These are phyloP conservation scores for Drosophila barbarae DNA, from an alignment of 2,888 invertebrate species.

Conservation along the genomic window DNA sequence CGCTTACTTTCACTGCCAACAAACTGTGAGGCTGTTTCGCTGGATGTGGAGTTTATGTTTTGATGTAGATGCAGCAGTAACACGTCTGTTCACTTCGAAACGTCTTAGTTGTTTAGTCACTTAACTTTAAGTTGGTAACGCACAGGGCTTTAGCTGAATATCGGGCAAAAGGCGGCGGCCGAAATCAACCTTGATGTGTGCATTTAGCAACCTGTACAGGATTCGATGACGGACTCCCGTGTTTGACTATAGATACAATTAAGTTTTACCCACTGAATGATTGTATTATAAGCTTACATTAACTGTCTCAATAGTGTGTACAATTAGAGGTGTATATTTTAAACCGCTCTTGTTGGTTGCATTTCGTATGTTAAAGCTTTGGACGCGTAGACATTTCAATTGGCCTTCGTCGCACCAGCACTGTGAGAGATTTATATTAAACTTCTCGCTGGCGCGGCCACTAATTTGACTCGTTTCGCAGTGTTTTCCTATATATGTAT, in stretches of 20 bases:
- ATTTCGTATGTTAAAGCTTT: slow-evolving; percentile 50
- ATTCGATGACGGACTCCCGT: slow-evolving; percentile 16
- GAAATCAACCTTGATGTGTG: slow-evolving; percentile 36
- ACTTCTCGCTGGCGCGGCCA: slow-evolving; percentile 70
- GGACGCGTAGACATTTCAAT: slow-evolving; percentile 38
- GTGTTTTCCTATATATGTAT: slow-evolving; percentile 32
- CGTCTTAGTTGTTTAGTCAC: slow-evolving; percentile 62
- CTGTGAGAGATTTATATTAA: slow-evolving; percentile 79
- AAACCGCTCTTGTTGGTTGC: slow-evolving; percentile 27
- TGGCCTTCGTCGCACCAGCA: slow-evolving; percentile 35
- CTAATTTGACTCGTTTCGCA: slow-evolving; percentile 20
- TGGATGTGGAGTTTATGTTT: background rate
- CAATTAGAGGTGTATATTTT: slow-evolving; percentile 33
- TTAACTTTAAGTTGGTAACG: slow-evolving; percentile 52
- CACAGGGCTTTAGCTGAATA: slow-evolving; percentile 47
- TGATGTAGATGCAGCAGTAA: slow-evolving; percentile 23
- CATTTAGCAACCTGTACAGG: slow-evolving; percentile 55
- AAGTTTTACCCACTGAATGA: slow-evolving; percentile 57
- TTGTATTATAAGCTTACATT: slow-evolving; percentile 53
- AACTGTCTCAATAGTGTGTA: slow-evolving; percentile 37
- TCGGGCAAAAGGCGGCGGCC: slow-evolving; percentile 7
- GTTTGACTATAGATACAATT: slow-evolving; percentile 59
- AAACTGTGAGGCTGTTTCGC: slow-evolving; percentile 49
- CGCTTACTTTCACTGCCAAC: slow-evolving; percentile 47
- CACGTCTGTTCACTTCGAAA: slow-evolving; percentile 47